A percentile compares a stretch with the other conserved stretches of the same genome.
Evolutionary conservation across 2,113 vertebrate genomes (phyloP).

Genomic region (Acanthochromis polyacanthus): DNA sequence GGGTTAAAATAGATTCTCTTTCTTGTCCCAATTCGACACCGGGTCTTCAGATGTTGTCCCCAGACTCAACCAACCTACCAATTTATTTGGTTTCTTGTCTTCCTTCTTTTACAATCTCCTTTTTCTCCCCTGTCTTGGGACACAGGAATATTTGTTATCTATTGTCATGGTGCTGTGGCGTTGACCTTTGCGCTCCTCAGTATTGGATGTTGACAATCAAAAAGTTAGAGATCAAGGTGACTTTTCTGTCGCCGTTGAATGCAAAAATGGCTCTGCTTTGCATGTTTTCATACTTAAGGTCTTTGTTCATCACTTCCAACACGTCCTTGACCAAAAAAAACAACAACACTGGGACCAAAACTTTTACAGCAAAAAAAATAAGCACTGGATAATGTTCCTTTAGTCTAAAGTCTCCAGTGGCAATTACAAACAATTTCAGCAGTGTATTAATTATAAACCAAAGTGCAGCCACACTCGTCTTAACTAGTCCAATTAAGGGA

Average conservation of each 20-base stretch:
- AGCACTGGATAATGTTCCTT: neutral
- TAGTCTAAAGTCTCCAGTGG: neutral
- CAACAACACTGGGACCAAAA: constrained; percentile 3
- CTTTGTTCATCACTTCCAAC: constrained; percentile 17
- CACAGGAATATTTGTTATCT: constrained; percentile 62
- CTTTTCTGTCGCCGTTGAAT: constrained; percentile 46
- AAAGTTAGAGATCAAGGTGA: constrained; percentile 60
- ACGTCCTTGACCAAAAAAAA: constrained; percentile 35
- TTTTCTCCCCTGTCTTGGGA: constrained; percentile 63
- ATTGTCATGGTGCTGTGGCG: constrained; percentile 59
- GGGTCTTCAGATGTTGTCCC: constrained; percentile 47
- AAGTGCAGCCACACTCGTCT: constrained; percentile 1
- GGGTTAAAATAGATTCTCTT: constrained; percentile 56
- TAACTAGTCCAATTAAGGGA: constrained; percentile 36
- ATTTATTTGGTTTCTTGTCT: constrained; percentile 70
- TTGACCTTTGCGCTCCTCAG: constrained; percentile 56
- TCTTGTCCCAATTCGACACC: constrained; percentile 33
- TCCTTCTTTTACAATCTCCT: constrained; percentile 58
- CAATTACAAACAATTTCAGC: neutral
- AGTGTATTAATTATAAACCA: neutral
- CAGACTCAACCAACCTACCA: constrained; percentile 45
- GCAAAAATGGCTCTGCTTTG: constrained; percentile 11
- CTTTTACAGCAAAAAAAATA: no score
- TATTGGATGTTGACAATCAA: constrained; percentile 54
- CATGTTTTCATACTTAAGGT: neutral